Conservation (phyloP, 1,140 invertebrate genomes). For the Bombus confusus region DNA sequence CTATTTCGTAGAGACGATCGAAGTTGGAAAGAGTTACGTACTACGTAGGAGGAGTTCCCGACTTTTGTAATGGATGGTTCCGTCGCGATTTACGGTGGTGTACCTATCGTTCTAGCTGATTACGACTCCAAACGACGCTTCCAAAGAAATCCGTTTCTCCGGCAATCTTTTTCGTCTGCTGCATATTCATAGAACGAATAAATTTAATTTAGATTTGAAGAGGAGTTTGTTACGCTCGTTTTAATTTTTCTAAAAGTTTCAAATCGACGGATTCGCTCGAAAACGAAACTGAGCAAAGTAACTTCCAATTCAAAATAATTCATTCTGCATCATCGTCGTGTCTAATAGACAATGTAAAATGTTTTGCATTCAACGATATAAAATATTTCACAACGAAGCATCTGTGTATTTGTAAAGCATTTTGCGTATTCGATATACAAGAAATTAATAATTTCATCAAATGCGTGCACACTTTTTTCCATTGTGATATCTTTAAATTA, state of each 20-base stretch:
- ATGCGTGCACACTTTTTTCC: no score
- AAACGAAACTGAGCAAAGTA: neutral
- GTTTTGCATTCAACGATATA: no score
- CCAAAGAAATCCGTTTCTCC: neutral
- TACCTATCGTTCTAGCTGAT: neutral
- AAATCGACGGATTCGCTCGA: neutral
- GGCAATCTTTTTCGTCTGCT: neutral
- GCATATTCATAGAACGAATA: no score
- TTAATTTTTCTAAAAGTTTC: no score
- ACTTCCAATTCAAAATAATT: neutral
- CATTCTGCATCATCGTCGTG: no score
- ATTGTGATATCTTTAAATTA: neutral
- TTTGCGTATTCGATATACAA: no score
- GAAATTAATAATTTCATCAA: no score
- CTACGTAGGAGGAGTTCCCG: constrained; percentile 16
- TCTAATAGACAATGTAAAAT: no score
- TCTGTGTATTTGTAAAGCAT: no score
- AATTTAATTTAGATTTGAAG: no score
- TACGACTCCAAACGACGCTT: neutral
- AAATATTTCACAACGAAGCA: no score
- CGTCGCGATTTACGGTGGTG: constrained; percentile 15
- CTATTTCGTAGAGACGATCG: neutral
- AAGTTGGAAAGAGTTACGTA: constrained; percentile 37
- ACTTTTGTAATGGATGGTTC: constrained; percentile 24
- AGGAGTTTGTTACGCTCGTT: no score